phyloP scores from a whole-genome alignment of 2,888 invertebrate species.

The Lycaena phlaeas region DNA sequence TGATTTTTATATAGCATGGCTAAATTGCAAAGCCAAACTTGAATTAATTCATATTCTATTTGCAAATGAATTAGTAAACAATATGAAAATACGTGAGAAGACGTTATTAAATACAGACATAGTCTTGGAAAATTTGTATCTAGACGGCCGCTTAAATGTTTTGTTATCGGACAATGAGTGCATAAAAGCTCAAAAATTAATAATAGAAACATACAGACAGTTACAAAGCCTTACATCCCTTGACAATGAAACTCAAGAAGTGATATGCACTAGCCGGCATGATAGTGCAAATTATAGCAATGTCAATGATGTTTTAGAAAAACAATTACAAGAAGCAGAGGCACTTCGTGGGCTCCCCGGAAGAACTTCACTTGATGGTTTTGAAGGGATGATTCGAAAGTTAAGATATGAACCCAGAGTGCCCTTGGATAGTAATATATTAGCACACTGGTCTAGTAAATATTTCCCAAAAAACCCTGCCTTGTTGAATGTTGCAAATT shows the following conservation, averaged over 20 bases:
- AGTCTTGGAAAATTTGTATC: constrained; percentile 3
- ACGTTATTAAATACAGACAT: constrained; percentile 3
- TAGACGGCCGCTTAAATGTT: constrained; percentile 1
- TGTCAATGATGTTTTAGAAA: not conserved
- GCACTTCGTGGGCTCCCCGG: not conserved
- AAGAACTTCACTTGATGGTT: not conserved
- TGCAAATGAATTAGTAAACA: not conserved
- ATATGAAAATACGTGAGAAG: not conserved
- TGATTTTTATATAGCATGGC: constrained; percentile 5
- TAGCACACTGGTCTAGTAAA: not conserved
- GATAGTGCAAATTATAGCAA: not conserved
- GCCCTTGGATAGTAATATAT: constrained; percentile 2
- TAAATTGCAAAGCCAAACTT: constrained; percentile 2
- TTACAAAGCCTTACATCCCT: not conserved
- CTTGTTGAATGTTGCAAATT: not conserved
- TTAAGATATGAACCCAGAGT: not conserved
- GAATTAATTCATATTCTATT: not conserved
- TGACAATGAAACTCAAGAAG: not conserved
- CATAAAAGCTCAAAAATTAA: not conserved
- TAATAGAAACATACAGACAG: not conserved
- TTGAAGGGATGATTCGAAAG: constrained; percentile 3
- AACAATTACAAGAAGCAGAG: not conserved
- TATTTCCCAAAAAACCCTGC: not conserved
- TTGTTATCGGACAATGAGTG: not conserved
- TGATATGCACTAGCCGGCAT: not conserved